These are phyloP conservation scores for Leguminivora glycinivorella DNA, from an alignment of 1,140 invertebrate species.

Conservation along the genomic window DNA sequence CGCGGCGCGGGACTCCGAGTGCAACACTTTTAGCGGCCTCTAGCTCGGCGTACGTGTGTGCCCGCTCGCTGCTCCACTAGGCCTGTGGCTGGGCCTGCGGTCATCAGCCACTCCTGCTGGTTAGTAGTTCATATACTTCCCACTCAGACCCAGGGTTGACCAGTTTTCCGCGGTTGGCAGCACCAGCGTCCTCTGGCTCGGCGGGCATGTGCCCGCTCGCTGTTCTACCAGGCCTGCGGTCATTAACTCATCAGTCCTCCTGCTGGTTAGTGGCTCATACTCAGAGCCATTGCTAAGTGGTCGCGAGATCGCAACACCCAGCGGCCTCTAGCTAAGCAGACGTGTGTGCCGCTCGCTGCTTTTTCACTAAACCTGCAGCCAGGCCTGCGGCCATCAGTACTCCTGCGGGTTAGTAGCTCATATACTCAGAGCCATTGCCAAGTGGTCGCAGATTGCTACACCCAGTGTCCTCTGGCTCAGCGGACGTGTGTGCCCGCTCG, in stretches of 20 bases:
- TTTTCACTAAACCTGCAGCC: constrained; percentile 47
- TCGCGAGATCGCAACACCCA: constrained; percentile 48
- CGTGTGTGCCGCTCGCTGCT: constrained; percentile 67
- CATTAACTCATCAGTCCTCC: constrained; percentile 37
- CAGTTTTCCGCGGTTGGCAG: too few relatives aligned
- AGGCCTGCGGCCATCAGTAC: constrained; percentile 42
- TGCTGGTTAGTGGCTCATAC: constrained; percentile 34
- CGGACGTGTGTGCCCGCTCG: constrained; percentile 64
- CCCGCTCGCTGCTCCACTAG: constrained; percentile 61
- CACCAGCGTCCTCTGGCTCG: too few relatives aligned
- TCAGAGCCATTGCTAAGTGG: too few relatives aligned
- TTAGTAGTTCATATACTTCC: constrained; percentile 27
- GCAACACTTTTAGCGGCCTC: constrained; percentile 52
- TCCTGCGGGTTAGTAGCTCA: constrained; percentile 37
- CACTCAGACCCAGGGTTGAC: too few relatives aligned
- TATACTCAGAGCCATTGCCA: too few relatives aligned
- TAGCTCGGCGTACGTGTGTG: constrained; percentile 59
- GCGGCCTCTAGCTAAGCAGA: constrained; percentile 50
- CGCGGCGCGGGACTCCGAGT: constrained; percentile 55
- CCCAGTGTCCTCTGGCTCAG: constrained; percentile 50
- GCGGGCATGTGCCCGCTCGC: constrained; percentile 62
- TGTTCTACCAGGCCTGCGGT: constrained; percentile 53
- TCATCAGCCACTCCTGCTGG: constrained; percentile 41
- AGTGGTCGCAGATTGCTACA: constrained; percentile 61
- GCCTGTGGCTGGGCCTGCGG: constrained; percentile 43